These are phyloP conservation scores for Apotomis turbidana DNA, from an alignment of 2,888 invertebrate species.

Conservation along the genomic window DNA sequence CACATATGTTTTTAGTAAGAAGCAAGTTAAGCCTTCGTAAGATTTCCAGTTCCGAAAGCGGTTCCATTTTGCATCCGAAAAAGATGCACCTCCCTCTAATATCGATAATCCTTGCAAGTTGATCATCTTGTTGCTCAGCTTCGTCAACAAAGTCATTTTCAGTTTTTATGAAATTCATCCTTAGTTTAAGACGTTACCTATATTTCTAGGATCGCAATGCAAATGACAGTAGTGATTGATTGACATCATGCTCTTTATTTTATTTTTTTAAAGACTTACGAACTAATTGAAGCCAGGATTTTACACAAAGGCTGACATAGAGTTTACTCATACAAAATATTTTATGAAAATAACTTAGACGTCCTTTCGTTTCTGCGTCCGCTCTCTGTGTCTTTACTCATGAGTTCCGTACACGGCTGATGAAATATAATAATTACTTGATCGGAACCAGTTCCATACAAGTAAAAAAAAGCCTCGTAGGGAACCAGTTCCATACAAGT, in stretches of 20 bases:
- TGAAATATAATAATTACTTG: not conserved
- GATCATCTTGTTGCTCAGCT: conserved; percentile 10
- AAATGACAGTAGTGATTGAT: conserved; percentile 1
- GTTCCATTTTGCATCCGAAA: conserved; percentile 12
- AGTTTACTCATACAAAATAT: too few species aligned
- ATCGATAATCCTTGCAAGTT: conserved; percentile 23
- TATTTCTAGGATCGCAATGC: conserved; percentile 3
- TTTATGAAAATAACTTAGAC: not conserved
- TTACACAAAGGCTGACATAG: conserved; percentile 11
- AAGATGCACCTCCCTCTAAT: conserved; percentile 12
- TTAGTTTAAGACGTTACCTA: not conserved
- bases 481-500: conserved; percentile 1
- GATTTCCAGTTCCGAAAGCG: conserved; percentile 16
- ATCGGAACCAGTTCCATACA: too few species aligned
- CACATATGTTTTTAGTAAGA: conserved; percentile 22
- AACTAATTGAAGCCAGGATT: conserved; percentile 4
- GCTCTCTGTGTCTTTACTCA: conserved; percentile 9
- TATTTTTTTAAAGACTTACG: conserved; percentile 8
- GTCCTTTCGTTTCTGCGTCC: not conserved
- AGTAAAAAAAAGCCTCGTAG: not conserved
- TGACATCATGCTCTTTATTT: conserved; percentile 8
- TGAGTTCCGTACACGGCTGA: conserved; percentile 5
- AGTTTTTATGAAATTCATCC: conserved; percentile 30
- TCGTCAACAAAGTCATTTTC: conserved; percentile 6
- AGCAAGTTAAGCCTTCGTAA: conserved; percentile 25